These are phyloP conservation scores for Yponomeuta evonymella DNA, from an alignment of 2,888 invertebrate genomes.

Conservation along the genomic window DNA sequence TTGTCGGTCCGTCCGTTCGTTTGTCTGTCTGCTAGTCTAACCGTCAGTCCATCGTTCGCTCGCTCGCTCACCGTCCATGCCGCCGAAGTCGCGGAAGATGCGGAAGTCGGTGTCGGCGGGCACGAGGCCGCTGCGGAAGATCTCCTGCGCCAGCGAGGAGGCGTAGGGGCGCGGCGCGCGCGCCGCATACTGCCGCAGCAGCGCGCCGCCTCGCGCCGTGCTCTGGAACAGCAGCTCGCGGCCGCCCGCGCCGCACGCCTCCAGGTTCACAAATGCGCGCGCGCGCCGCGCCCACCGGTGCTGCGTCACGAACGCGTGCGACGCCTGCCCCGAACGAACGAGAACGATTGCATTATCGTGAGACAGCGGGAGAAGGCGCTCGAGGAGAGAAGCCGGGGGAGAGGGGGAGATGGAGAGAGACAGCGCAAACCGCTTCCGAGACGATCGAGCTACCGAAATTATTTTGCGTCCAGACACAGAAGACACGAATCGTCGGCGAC, in stretches of 20 bases:
- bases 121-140: constrained; percentile 91
- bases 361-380: no score
- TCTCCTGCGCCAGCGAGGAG: constrained; percentile 89
- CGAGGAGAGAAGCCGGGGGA: no score
- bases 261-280: constrained; percentile 88
- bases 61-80: constrained; percentile 80
- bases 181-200: constrained; percentile 57
- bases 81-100: constrained; percentile 91
- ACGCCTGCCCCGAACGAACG: constrained; percentile 66
- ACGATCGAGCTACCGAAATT: no score
- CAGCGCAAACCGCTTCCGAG: no score
- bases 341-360: no score
- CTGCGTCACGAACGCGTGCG: constrained; percentile 93
- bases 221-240: constrained; percentile 92
- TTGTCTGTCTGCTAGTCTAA: no score
- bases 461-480: no score
- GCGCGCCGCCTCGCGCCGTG: background rate
- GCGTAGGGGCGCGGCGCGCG: constrained; percentile 90
- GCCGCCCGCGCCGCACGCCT: constrained; percentile 92
- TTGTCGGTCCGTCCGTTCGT: no score
- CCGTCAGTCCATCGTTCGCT: no score
- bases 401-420: no score
- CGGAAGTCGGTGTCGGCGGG: constrained; percentile 96
- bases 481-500: no score
- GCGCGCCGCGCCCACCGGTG: constrained; percentile 87